Base-by-base conservation (phyloP, 2,113 vertebrate species). In the Oryzias curvinotus region DNA sequence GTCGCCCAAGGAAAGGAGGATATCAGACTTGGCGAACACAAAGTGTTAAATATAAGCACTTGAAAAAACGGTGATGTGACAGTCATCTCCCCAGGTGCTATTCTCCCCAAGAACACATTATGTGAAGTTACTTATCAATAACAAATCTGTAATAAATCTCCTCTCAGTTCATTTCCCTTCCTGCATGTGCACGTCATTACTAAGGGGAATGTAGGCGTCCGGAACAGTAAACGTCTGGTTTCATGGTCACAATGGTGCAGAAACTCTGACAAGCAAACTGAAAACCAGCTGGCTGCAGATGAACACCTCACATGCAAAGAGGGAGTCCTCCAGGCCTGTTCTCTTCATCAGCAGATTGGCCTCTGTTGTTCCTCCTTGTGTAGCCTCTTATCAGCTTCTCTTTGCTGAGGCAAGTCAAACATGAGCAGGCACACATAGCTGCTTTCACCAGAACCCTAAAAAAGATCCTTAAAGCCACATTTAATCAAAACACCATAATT, bases 251-350 rank as follows among this genome's bases (percentile, higher is more conserved):
- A 55, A 25, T 51, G 23, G 28, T 42, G 53, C 66, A 57, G 56
- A 57, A 65, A 7, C 64, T 46, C 30, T 25, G 28, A 62, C 62
- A 58, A 44, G 15, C 21, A 44, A 68, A 56, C 43, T 48, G 68
- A 78, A 65, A 65, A 69, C 75, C 53, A 65, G 51, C 52, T 50
- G 62, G 54, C 57, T 71, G 47, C 16, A 78, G 80, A 85, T 85
- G 66, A 80, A 80, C 59, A 75, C 85, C 77, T 83, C 82, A 82
- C 44, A 65, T 49, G 58, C 61, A 66, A 36, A 41, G 70, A 84
- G 61, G 66, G 53, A 36, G 71, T 80, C 62, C 65, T 78, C 63
- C 17, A 51, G 70, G 62, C 26, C 57, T 57, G 59, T 73, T 73
- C 74, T 60, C 60, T 80, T 62, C 71, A 52, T 18, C 52, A 53